A percentile compares a stretch with the other conserved stretches of the same genome.
Evolutionary conservation across 2,888 invertebrate genomes (phyloP).

Genomic region (Epicampocera succincta): DNA sequence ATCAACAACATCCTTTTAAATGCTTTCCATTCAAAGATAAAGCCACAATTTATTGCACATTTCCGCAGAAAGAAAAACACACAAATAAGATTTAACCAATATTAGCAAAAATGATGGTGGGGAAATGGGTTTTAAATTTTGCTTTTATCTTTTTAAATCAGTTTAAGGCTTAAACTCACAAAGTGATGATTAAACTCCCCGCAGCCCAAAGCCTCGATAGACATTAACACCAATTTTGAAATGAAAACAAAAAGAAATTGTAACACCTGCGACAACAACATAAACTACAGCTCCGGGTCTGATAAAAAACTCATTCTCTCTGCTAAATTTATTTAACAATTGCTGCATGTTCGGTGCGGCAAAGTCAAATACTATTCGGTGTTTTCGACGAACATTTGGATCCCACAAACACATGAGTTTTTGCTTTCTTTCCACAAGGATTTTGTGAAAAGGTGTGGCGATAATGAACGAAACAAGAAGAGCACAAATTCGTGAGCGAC

Average conservation of each 20-base stretch:
- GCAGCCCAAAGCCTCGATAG: constrained; percentile 37
- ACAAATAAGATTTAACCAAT: too few species aligned
- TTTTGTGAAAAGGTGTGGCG: too few species aligned
- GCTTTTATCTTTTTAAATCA: background rate
- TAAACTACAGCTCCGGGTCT: constrained; percentile 6
- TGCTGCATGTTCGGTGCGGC: too few species aligned
- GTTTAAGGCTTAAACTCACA: constrained; percentile 23
- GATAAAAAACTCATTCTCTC: background rate
- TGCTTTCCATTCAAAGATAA: too few species aligned
- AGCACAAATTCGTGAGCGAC: too few species aligned
- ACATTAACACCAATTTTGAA: constrained; percentile 59
- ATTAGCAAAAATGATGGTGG: background rate
- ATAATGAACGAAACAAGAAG: too few species aligned
- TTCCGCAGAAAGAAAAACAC: too few species aligned
- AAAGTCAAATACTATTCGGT: too few species aligned
- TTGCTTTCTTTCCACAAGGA: too few species aligned
- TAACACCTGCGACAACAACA: constrained; percentile 1
- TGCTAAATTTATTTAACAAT: background rate
- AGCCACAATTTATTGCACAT: background rate
- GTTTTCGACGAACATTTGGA: too few species aligned
- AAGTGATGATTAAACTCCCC: constrained; percentile 45
- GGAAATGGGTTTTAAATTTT: constrained; percentile 20
- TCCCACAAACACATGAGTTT: too few species aligned
- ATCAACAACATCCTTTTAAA: too few species aligned
- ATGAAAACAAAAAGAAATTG: constrained; percentile 12